phyloP scores from a whole-genome alignment of 2,113 vertebrate species.

The Rhegmatorhina hoffmannsi region DNA sequence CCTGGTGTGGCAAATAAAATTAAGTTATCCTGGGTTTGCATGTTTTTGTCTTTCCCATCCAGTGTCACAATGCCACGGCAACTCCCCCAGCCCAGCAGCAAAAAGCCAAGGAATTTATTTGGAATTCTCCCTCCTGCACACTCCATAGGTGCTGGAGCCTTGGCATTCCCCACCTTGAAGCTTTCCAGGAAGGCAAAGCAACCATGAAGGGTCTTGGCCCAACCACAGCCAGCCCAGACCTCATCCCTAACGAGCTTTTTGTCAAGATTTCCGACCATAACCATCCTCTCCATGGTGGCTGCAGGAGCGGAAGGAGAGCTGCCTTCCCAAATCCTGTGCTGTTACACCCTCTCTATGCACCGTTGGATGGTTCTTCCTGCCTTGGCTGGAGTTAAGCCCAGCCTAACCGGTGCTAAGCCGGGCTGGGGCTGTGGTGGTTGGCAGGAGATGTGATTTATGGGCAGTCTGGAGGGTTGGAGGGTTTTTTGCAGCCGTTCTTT shows the following conservation, averaged over 20 bases:
- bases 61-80: rapidly evolving
- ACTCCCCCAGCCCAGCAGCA: background rate
- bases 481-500: background rate
- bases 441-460: background rate
- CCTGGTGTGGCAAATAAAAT: background rate
- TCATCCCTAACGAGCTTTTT: background rate
- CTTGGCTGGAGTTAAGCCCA: background rate
- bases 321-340: background rate
- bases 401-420: background rate
- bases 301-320: background rate
- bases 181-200: background rate
- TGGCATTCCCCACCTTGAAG: background rate
- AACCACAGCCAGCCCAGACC: background rate
- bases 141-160: background rate
- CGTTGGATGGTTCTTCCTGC: rapidly evolving
- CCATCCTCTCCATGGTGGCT: background rate
- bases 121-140: background rate
- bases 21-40: background rate
- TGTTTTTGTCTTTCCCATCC: background rate
- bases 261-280: background rate
- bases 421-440: background rate
- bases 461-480: background rate
- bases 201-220: background rate
- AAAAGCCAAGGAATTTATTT: background rate
- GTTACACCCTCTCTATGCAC: rapidly evolving